These are phyloP conservation scores for Tichodroma muraria DNA, from an alignment of 2,113 vertebrate species.

Conservation along the genomic window DNA sequence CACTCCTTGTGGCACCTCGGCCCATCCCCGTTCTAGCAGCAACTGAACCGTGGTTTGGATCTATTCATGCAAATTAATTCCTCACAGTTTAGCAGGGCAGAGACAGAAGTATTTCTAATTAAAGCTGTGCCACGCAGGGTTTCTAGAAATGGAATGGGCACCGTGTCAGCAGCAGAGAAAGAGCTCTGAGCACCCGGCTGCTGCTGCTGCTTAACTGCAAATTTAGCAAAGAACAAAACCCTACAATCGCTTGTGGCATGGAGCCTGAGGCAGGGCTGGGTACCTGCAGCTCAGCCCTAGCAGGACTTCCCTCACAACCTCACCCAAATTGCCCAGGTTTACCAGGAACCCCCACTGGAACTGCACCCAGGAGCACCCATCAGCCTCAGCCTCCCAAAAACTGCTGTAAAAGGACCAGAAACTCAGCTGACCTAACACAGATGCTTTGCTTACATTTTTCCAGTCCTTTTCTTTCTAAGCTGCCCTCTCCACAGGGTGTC, in stretches of 20 bases:
- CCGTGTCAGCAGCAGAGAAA: not conserved
- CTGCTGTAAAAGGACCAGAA: not conserved
- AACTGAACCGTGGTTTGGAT: not conserved
- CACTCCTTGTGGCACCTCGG: not conserved
- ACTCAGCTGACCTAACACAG: accelerated
- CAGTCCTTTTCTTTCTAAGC: not conserved
- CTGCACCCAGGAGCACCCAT: not conserved
- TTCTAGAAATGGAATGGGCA: constrained; percentile 14
- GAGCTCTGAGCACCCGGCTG: not conserved
- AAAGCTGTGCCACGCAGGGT: not conserved
- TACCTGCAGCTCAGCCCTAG: not conserved
- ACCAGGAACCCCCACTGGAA: not conserved
- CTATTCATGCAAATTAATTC: constrained; percentile 5
- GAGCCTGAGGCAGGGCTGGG: not conserved
- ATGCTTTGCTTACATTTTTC: accelerated
- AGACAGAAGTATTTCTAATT: constrained; percentile 25
- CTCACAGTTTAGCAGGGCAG: constrained; percentile 4
- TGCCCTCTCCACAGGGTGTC: constrained; percentile 77
- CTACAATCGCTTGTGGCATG: accelerated
- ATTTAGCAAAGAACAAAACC: not conserved
- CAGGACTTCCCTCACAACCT: accelerated
- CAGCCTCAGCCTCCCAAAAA: not conserved
- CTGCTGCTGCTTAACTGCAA: not conserved
- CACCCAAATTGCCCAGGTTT: not conserved
- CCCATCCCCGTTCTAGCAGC: not conserved